Evolutionary conservation across 2,113 vertebrate genomes (phyloP).

Genomic region (Pelmatolapia mariae): DNA sequence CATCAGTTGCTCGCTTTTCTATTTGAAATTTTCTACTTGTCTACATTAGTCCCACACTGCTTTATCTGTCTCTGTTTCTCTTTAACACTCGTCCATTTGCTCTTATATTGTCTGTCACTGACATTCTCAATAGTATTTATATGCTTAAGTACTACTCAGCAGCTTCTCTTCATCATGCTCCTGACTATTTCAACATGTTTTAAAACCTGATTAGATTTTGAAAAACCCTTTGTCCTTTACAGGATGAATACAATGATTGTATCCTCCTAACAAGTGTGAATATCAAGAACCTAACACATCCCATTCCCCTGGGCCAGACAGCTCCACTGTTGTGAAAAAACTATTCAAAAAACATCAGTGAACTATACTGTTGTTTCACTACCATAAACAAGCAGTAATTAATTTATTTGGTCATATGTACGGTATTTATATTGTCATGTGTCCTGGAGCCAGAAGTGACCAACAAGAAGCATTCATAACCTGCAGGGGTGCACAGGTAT

Average conservation of each 20-base stretch:
- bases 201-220: not conserved
- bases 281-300: not conserved
- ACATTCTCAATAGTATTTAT: not conserved
- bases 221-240: not conserved
- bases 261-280: not conserved
- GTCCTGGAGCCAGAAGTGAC: not conserved
- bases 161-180: not conserved
- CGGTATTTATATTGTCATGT: not conserved
- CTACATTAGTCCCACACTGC: not conserved
- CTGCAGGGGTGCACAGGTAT: not conserved
- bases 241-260: not conserved
- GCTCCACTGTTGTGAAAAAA: not conserved
- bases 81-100: not conserved
- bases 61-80: not conserved
- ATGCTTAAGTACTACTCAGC: not conserved
- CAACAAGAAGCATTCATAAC: not conserved
- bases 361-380: not conserved
- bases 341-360: not conserved
- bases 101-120: not conserved
- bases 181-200: not conserved
- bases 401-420: not conserved
- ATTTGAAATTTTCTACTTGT: not conserved
- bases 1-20: not conserved
- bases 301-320: not conserved
- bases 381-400: not conserved